phyloP scores from a whole-genome alignment of 2,797 vertebrate genomes.

The Acanthiza pusilla region DNA sequence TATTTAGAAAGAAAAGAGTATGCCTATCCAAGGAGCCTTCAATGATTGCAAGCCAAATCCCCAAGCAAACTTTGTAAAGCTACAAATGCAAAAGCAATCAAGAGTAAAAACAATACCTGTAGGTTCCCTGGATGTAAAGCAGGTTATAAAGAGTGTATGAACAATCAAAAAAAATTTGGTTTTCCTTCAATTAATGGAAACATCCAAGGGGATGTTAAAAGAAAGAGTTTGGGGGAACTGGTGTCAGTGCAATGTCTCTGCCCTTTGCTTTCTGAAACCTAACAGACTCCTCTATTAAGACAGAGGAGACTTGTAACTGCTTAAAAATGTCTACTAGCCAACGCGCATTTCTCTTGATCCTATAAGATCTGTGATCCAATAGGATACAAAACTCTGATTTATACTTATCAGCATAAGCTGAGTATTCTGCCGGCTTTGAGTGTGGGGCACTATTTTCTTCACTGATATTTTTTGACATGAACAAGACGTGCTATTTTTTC shows the following conservation, averaged over 20 bases:
- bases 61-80: background rate
- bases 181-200: background rate
- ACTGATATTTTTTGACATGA: background rate
- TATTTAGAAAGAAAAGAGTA: background rate
- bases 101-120: background rate
- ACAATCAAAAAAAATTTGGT: background rate
- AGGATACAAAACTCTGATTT: background rate
- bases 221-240: background rate
- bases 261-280: background rate
- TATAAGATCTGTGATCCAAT: background rate
- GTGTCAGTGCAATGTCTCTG: background rate
- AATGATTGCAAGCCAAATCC: background rate
- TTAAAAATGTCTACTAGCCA: background rate
- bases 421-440: background rate
- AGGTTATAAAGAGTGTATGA: background rate
- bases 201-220: background rate
- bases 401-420: background rate
- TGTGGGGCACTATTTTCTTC: background rate
- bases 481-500: background rate
- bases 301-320: background rate
- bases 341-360: background rate
- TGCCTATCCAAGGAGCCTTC: background rate
- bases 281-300: background rate
- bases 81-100: background rate
- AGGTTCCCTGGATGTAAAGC: background rate